Conservation (phyloP, 2,797 vertebrate genomes). For the Rhincodon typus region DNA sequence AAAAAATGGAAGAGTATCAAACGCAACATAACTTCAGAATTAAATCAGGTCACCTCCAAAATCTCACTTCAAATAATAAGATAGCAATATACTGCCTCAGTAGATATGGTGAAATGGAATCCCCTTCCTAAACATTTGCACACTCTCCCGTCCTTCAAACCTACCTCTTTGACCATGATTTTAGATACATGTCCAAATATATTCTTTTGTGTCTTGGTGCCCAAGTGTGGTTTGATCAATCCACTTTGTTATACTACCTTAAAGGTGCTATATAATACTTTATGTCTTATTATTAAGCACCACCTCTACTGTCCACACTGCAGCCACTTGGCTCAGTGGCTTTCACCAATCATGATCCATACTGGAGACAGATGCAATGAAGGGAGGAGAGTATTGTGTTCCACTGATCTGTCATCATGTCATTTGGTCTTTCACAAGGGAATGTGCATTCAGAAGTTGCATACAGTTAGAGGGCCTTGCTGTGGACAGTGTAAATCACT, state of each 20-base stretch:
- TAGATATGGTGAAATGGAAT: neutral
- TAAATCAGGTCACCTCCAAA: no score
- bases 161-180: neutral
- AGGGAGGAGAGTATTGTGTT: conserved; percentile 37
- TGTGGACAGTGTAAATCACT: conserved; percentile 57
- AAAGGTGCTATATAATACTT: neutral
- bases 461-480: conserved; percentile 52
- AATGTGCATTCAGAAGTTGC: conserved; percentile 47
- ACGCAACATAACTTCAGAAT: neutral
- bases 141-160: neutral
- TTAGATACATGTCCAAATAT: neutral
- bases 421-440: conserved; percentile 53
- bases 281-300: neutral
- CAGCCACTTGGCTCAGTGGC: conserved; percentile 46
- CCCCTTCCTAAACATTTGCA: neutral
- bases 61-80: neutral
- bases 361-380: conserved; percentile 48
- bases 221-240: no score
- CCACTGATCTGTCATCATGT: conserved; percentile 50
- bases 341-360: conserved; percentile 40
- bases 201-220: neutral
- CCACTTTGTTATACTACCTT: no score
- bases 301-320: conserved; percentile 40
- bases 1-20: neutral
- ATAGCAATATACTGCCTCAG: neutral